Percentiles rank a stretch among this genome's conserved stretches.
phyloP scores from a whole-genome alignment of 2,113 vertebrate species.

The Microcebus lehilahytsara region DNA sequence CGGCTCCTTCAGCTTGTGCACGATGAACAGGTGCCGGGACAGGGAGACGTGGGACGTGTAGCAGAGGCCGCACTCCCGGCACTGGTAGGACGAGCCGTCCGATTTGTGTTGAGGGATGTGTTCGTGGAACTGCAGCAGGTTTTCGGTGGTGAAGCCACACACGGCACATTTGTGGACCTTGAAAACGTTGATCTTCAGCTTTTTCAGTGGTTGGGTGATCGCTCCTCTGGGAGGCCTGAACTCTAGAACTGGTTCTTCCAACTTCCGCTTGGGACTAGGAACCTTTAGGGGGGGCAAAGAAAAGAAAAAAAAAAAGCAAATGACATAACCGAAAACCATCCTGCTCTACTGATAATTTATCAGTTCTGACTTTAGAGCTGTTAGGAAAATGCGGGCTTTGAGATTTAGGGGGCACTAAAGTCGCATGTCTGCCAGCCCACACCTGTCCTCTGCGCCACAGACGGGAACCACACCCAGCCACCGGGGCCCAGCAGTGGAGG shows the following conservation, averaged over 20 bases:
- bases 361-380: background rate
- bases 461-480: no score
- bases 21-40: conserved; percentile 96
- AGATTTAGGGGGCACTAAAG: no score
- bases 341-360: background rate
- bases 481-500: background rate
- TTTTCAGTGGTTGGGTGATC: conserved; percentile 93
- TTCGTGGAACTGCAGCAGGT: conserved; percentile 92
- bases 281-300: conserved; percentile 80
- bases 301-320: background rate
- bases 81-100: conserved; percentile 94
- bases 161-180: conserved; percentile 97
- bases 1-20: conserved; percentile 96
- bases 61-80: conserved; percentile 96
- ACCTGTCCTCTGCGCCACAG: no score
- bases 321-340: background rate
- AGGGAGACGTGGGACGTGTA: conserved; percentile 97
- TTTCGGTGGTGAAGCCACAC: conserved; percentile 94
- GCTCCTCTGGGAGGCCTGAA: conserved; percentile 85
- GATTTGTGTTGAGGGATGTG: conserved; percentile 97
- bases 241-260: conserved; percentile 85
- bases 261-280: conserved; percentile 91
- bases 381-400: no score
- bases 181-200: conserved; percentile 96
- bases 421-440: rapidly evolving